These are phyloP conservation scores for Anser cygnoides DNA, from an alignment of 2,113 vertebrate species.

Conservation along the genomic window DNA sequence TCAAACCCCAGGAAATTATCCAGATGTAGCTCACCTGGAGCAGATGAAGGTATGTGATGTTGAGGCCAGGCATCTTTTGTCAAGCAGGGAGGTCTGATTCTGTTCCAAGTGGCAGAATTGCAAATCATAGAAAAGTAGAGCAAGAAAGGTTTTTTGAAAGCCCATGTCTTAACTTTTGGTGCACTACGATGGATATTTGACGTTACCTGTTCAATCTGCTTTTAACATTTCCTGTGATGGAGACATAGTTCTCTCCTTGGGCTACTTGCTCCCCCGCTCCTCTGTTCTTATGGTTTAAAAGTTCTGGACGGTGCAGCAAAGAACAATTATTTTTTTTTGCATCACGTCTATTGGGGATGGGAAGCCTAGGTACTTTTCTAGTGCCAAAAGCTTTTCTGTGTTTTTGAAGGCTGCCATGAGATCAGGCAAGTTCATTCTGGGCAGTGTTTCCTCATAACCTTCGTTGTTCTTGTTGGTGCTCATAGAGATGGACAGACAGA, in stretches of 20 bases:
- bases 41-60: background rate
- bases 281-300: background rate
- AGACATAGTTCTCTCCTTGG: background rate
- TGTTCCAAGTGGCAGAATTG: background rate
- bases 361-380: background rate
- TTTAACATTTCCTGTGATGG: background rate
- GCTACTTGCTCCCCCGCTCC: background rate
- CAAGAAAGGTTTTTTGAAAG: background rate
- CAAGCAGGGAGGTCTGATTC: background rate
- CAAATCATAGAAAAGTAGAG: background rate
- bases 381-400: background rate
- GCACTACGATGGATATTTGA: background rate
- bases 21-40: background rate
- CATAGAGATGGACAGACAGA: no score
- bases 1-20: accelerated
- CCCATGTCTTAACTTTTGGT: no score
- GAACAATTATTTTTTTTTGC: background rate
- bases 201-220: background rate
- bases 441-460: background rate
- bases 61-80: background rate
- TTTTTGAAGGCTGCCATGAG: no score
- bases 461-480: background rate
- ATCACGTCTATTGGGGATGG: background rate
- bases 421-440: background rate
- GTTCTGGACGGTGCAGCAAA: background rate